Evolutionary conservation across 2,797 vertebrate species (phyloP), one percentile per base, ranked within the genome.

Genomic region (Ctenosaura bakeri): DNA sequence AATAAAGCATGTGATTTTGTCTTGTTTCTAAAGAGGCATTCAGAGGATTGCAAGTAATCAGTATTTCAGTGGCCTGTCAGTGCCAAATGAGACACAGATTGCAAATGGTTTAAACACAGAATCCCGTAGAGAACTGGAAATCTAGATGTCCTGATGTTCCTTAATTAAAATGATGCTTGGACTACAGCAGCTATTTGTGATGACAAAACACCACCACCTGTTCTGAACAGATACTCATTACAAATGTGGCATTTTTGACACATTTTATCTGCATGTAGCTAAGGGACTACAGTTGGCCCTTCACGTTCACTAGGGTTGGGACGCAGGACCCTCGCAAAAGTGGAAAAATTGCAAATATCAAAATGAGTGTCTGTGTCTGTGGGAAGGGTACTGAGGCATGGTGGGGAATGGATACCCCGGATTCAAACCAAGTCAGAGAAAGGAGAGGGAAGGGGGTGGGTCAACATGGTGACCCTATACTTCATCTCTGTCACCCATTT

Each of bases 91-190:
- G 26, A 79, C 5, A 42, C 54, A 82, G 91, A 88, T 78, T 90
- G 38, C 80, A 46, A 87, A 35, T 76, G n/a, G 26, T 12, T 32
- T 78, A 76, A 80, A n/a, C 64, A 2, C 77, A 32, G 2, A 77
- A 35, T 91, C 12, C 76, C 35, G 73, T 90, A 10, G 73, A 56
- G 59, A 88, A 89, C 35, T 69, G n/a, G 89, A 29, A 32, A 12
- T 38, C 10, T 29, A 69, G 14, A 76, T 26, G 35, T 64, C 29
- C 32, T 86, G 29, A 16, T 18, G 35, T 85, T 89, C 29, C 56
- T 90, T 86, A 81, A 82, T 86, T 82, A 64, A 85, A 81, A 86
- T 74, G 38, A 18, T 64, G 4, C 20, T 86, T 86, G 24, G 32
- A 52, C 54, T 64, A 35, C 50, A 52, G 73, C 84, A 86, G 77